Evolutionary conservation across 1,140 invertebrate species (phyloP).

Genomic region (Pectinophora gossypiella): DNA sequence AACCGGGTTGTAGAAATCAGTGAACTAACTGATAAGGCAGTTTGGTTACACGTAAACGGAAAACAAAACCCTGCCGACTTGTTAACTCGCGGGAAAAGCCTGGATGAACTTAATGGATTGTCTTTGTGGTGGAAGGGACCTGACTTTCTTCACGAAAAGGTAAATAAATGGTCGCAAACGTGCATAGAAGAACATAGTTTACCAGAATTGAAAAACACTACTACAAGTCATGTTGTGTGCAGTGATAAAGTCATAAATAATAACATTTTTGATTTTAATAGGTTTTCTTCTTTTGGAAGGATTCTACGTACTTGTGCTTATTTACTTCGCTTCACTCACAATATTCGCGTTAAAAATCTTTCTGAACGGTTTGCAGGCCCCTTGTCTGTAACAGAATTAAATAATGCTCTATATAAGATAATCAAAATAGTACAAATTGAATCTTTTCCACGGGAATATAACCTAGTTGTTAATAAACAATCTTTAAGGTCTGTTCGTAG

Average conservation of each 20-base stretch:
- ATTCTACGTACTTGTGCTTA: conserved; percentile 1
- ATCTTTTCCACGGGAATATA: no score
- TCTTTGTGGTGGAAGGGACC: conserved; percentile 7
- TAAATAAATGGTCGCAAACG: neutral
- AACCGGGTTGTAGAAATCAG: conserved; percentile 53
- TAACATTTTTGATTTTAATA: neutral
- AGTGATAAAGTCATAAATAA: neutral
- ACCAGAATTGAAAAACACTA: conserved; percentile 3
- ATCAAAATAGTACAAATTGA: neutral
- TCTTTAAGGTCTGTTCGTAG: no score
- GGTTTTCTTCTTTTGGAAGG: neutral
- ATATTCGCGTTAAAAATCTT: neutral
- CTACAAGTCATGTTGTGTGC: neutral
- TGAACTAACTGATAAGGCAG: conserved; percentile 3
- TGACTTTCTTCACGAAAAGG: neutral
- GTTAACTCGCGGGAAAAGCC: conserved; percentile 37
- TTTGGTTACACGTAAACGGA: conserved; percentile 43
- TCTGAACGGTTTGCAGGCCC: neutral
- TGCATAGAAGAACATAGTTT: neutral
- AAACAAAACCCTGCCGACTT: conserved; percentile 53
- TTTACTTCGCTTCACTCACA: conserved; percentile 1
- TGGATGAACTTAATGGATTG: neutral
- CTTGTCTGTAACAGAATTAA: neutral
- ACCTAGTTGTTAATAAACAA: no score
- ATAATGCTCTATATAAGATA: neutral